Percentiles rank a stretch among this genome's conserved stretches.
These are phyloP conservation scores for Pseudoips prasinana DNA, from an alignment of 2,888 invertebrate species.

Conservation along the genomic window DNA sequence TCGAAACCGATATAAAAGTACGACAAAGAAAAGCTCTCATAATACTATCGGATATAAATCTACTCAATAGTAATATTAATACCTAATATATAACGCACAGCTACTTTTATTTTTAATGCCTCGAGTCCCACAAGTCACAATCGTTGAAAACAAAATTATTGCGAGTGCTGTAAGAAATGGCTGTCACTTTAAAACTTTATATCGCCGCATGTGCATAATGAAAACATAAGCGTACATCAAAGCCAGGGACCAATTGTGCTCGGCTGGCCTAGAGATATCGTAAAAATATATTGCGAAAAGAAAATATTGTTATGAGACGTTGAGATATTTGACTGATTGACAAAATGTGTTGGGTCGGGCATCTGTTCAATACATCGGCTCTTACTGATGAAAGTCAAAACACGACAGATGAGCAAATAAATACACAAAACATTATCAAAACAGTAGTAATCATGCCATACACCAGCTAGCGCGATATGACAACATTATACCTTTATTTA, in stretches of 20 bases:
- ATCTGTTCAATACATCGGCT: constrained; percentile 58
- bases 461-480: no score
- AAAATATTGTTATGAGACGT: constrained; percentile 62
- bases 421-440: constrained; percentile 26
- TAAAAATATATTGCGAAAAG: constrained; percentile 60
- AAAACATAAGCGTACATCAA: constrained; percentile 47
- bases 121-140: no score
- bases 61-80: no score
- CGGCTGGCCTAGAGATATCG: constrained; percentile 47
- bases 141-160: no score
- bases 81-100: no score
- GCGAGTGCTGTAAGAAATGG: no score
- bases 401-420: constrained; percentile 33
- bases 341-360: constrained; percentile 58
- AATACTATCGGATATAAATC: no score
- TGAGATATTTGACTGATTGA: constrained; percentile 61
- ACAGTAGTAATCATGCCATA: no score
- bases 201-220: constrained; percentile 65
- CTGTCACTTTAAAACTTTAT: constrained; percentile 62
- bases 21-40: no score
- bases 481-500: no score
- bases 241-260: constrained; percentile 57
- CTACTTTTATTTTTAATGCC: no score
- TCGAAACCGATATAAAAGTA: no score
- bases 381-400: constrained; percentile 66